Conservation (phyloP, 2,113 vertebrate genomes). For the Chroicocephalus ridibundus region DNA sequence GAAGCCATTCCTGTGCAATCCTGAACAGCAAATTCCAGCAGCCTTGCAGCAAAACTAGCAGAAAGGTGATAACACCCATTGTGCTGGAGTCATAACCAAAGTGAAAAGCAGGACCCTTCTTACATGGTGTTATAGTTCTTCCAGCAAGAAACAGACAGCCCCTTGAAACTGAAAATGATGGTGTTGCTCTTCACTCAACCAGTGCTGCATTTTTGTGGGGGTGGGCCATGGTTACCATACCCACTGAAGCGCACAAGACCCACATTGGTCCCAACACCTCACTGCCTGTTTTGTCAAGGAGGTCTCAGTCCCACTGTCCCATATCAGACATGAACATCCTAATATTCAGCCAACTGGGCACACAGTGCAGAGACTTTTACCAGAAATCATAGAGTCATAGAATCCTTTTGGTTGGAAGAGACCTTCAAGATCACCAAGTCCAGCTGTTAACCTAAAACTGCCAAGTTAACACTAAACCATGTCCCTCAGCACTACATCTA, state of each 20-base stretch:
- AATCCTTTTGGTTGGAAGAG: too few species aligned
- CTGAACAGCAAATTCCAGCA: not conserved
- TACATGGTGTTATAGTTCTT: not conserved
- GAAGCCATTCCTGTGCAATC: not conserved
- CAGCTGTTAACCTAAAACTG: too few species aligned
- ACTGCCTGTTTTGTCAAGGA: not conserved
- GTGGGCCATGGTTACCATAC: not conserved
- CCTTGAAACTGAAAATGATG: not conserved
- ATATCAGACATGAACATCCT: not conserved
- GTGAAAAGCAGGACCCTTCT: not conserved
- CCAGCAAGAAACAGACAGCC: not conserved
- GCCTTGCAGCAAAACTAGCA: not conserved
- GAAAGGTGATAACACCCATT: not conserved
- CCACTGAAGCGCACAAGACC: not conserved
- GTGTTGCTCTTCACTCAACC: not conserved
- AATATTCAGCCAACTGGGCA: not conserved
- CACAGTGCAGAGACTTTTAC: rapidly evolving
- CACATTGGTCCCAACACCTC: not conserved
- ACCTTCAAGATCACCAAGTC: too few species aligned
- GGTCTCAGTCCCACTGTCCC: not conserved
- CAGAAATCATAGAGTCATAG: not conserved
- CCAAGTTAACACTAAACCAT: too few species aligned
- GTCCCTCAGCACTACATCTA: too few species aligned
- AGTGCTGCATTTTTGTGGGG: not conserved
- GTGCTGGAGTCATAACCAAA: not conserved